Percentiles rank a stretch among this genome's conserved stretches.
These are phyloP conservation scores for Drosophila mayaguana DNA, from an alignment of 2,888 invertebrate species.

Conservation along the genomic window DNA sequence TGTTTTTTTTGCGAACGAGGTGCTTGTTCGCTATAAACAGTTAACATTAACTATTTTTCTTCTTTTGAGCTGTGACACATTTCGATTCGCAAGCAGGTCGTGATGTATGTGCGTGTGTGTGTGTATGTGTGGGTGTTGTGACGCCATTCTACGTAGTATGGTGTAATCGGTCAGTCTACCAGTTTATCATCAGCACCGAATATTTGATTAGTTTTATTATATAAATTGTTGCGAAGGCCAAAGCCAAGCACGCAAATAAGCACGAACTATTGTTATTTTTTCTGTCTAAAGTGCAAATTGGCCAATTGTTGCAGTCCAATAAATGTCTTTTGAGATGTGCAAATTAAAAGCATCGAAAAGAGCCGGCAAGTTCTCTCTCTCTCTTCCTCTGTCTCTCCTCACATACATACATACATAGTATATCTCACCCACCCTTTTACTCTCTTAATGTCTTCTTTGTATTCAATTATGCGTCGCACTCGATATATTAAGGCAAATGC, in stretches of 20 bases:
- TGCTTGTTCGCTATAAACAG: conserved; percentile 9
- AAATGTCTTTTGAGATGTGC: conserved; percentile 1
- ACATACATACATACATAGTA: neutral
- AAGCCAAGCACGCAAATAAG: conserved; percentile 32
- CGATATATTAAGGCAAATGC: conserved; percentile 32
- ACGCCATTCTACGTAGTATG: conserved; percentile 12
- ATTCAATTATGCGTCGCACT: conserved; percentile 22
- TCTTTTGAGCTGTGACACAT: conserved; percentile 47
- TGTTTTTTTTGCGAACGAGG: conserved; percentile 23
- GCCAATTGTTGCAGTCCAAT: conserved; percentile 9
- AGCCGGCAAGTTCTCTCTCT: conserved; percentile 14
- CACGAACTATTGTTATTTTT: neutral
- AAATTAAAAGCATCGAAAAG: conserved; percentile 16
- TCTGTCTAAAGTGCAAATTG: conserved; percentile 31
- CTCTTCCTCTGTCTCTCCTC: neutral
- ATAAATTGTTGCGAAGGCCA: conserved; percentile 46
- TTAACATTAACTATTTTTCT: conserved; percentile 33
- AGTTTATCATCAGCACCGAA: conserved; percentile 42
- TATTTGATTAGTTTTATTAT: conserved; percentile 49
- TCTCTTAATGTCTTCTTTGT: conserved; percentile 4
- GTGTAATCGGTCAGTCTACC: conserved; percentile 21
- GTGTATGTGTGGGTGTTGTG: conserved; percentile 11
- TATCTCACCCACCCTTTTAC: conserved; percentile 3
- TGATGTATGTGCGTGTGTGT: neutral
- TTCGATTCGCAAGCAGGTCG: conserved; percentile 52